Conservation (phyloP, 2,888 invertebrate genomes). For the Candidula unifasciata region DNA sequence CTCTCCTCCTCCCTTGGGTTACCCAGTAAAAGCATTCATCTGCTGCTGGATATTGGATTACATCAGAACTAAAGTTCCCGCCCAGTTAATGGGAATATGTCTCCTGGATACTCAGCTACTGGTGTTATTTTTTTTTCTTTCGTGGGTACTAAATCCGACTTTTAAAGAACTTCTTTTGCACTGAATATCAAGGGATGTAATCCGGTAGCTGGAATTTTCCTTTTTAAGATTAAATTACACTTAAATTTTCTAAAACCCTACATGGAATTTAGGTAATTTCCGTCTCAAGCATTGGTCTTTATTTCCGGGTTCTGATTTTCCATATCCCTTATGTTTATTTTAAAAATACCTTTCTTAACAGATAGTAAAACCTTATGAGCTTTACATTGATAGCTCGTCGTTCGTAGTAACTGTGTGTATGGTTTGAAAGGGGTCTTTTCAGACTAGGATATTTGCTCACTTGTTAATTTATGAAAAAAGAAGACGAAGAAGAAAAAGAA, state of each 20-base stretch:
- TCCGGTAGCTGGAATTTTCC: constrained; percentile 39
- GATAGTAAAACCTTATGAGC: no score
- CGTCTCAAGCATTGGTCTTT: neutral
- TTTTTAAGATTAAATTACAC: constrained; percentile 39
- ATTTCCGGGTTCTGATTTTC: no score
- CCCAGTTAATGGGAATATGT: constrained; percentile 45
- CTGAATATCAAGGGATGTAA: constrained; percentile 42
- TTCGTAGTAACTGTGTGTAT: no score
- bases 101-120: constrained; percentile 30
- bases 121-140: constrained; percentile 18
- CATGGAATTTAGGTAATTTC: neutral
- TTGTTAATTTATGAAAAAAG: no score
- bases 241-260: constrained; percentile 11
- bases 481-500: no score
- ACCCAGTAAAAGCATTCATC: constrained; percentile 29
- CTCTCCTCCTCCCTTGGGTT: neutral
- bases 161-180: constrained; percentile 42
- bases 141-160: constrained; percentile 46
- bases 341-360: no score
- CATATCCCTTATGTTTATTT: no score
- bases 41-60: constrained; percentile 41
- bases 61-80: constrained; percentile 39
- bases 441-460: no score
- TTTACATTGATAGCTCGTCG: no score
- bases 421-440: no score